phyloP scores from a whole-genome alignment of 1,140 invertebrate genomes.

The Trypoxylus dichotomus region DNA sequence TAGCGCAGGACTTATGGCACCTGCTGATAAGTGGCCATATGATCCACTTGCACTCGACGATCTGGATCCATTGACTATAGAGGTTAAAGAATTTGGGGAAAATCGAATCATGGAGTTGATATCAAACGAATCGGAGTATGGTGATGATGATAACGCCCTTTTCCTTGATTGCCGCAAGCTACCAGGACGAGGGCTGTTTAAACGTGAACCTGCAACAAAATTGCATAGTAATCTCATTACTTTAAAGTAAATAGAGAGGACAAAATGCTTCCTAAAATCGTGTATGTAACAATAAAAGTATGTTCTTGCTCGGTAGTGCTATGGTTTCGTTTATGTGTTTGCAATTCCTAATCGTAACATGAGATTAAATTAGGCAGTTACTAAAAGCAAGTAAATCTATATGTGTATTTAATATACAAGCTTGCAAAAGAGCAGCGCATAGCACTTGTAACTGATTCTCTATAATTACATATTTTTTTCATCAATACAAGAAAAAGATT shows the following conservation, averaged over 20 bases:
- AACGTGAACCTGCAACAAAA: slow-evolving; percentile 63
- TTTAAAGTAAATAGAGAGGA: neutral
- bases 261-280: too few relatives aligned
- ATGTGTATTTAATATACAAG: too few relatives aligned
- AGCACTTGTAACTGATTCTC: too few relatives aligned
- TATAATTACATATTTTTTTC: too few relatives aligned
- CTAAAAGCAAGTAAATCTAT: too few relatives aligned
- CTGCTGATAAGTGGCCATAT: slow-evolving; percentile 91
- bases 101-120: slow-evolving; percentile 94
- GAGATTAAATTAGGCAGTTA: too few relatives aligned
- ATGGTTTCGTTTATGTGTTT: too few relatives aligned
- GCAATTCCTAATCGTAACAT: too few relatives aligned
- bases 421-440: too few relatives aligned
- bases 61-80: slow-evolving; percentile 86
- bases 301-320: too few relatives aligned
- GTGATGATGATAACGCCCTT: slow-evolving; percentile 89
- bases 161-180: slow-evolving; percentile 70
- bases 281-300: too few relatives aligned
- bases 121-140: slow-evolving; percentile 92
- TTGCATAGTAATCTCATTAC: neutral
- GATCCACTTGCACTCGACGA: slow-evolving; percentile 85
- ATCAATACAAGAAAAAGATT: too few relatives aligned
- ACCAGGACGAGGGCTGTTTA: slow-evolving; percentile 67
- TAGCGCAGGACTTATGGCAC: slow-evolving; percentile 59
- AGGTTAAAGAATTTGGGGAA: slow-evolving; percentile 89